Conservation (phyloP, 2,113 vertebrate species). For the Sitta europaea region DNA sequence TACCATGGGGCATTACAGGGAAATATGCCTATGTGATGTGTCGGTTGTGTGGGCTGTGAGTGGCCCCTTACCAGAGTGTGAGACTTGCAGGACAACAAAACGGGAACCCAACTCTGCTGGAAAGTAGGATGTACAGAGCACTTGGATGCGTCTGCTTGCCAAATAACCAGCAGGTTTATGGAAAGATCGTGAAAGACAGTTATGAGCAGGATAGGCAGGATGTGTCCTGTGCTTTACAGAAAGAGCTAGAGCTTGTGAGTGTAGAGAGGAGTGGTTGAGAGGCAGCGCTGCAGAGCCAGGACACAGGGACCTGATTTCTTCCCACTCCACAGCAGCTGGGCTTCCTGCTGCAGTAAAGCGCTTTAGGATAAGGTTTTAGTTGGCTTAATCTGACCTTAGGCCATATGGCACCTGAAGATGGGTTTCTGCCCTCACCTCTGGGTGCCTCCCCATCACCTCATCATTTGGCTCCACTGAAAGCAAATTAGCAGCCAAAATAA, state of each 20-base stretch:
- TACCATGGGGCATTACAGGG: not conserved
- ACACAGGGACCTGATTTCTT: not conserved
- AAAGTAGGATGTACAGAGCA: not conserved
- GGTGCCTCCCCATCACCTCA: not conserved
- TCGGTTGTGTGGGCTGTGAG: not conserved
- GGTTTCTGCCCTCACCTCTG: not conserved
- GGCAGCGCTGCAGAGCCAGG: not conserved
- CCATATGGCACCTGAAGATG: not conserved
- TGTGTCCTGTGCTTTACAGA: not conserved
- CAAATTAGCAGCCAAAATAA: not conserved
- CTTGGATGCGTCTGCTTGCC: not conserved
- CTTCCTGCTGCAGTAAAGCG: not conserved
- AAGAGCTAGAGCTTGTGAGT: not conserved
- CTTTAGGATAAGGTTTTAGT: not conserved
- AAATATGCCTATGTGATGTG: fast-evolving
- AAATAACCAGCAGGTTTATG: not conserved
- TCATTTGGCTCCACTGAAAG: fast-evolving
- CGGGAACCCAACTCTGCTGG: not conserved
- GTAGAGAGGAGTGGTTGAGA: not conserved
- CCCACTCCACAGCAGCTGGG: fast-evolving
- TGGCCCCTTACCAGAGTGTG: not conserved
- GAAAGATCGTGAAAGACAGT: not conserved
- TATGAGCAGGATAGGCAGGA: not conserved
- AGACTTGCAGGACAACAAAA: not conserved
- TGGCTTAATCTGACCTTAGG: not conserved